phyloP scores from a whole-genome alignment of 2,113 vertebrate species.

The Bufo gargarizans region DNA sequence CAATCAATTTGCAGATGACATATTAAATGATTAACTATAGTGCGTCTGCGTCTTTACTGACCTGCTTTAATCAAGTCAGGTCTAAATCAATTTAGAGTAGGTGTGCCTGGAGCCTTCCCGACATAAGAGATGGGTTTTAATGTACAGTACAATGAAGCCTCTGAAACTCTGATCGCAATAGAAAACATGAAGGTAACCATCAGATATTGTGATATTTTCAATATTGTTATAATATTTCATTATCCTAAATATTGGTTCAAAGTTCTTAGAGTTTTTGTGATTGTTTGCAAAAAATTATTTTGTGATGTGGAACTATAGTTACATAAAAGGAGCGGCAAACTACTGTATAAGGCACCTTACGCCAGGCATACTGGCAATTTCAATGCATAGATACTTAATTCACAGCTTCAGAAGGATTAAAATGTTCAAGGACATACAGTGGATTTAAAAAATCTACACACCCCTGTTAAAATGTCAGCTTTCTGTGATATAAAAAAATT shows the following conservation, averaged over 20 bases:
- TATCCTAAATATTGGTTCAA: neutral
- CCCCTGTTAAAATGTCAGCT: no score
- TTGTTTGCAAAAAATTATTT: no score
- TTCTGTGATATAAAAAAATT: no score
- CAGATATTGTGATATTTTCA: neutral
- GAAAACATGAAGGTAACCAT: neutral
- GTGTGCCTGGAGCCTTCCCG: constrained; percentile 28
- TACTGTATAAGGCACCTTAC: no score
- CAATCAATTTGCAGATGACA: constrained; percentile 53
- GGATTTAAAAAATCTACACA: no score
- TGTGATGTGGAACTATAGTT: no score
- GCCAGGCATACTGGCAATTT: no score
- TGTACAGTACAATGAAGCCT: constrained; percentile 25
- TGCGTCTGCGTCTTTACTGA: constrained; percentile 30
- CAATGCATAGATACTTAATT: no score
- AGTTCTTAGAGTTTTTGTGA: no score
- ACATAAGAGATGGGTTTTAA: constrained; percentile 24
- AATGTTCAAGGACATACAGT: no score
- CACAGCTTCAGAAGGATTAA: no score
- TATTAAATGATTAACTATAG: constrained; percentile 53
- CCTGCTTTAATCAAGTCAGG: constrained; percentile 45
- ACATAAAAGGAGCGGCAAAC: no score
- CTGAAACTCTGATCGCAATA: neutral
- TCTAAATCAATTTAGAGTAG: constrained; percentile 48
- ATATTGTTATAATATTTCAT: neutral